Evolutionary conservation across 1,140 invertebrate genomes (phyloP), one percentile per base, ranked within the genome.

Genomic region (Orius insidiosus): DNA sequence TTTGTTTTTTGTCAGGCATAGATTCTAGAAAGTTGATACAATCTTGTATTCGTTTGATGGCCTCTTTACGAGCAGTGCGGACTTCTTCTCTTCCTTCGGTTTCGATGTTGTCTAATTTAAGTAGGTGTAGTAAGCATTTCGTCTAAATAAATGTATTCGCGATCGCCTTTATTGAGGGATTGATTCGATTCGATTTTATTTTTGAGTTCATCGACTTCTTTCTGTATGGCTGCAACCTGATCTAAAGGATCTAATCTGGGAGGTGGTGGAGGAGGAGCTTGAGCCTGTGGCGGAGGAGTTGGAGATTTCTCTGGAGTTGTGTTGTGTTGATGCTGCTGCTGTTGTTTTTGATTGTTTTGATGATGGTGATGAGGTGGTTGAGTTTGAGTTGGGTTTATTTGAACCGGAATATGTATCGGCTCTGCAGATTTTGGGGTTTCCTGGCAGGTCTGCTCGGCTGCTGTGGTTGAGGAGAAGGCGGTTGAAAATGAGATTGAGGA

Each of bases 81-180:
- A 96, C 82, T 55, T 85, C 80, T 18, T 92, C 85, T 56, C 85
- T 80, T 1, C 87, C 87, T 49, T 89, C 85, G 0, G 86, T 85
- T 57, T 93, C 86, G 45, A 96, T 84, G 53, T 82, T 78, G 60
- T 96, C 92, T 47, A 95, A 61, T 60, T 89, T 88, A 3, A 95
- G 74, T 47, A 95, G 67, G 59, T 87, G 88, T 73, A 1, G 89
- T 95, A 10, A 96, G 64, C 88, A 94, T 94, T 63, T 96, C 90
- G 60, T 95, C 90, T 35, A 95, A 61, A 60, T 78, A 90, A 19
- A 85, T 67, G 56, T 89, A 95, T 45, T 82, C 70, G 61, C 92
- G 93, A 56, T 90, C 81, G 53, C 72, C 72, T 53, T 75, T 72
- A 19, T 52, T 24, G 24, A 24, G 24, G 7, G 24, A 24, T 24